Evolutionary conservation across 2,888 invertebrate species (phyloP).

Genomic region (Synanthedon formicaeformis): DNA sequence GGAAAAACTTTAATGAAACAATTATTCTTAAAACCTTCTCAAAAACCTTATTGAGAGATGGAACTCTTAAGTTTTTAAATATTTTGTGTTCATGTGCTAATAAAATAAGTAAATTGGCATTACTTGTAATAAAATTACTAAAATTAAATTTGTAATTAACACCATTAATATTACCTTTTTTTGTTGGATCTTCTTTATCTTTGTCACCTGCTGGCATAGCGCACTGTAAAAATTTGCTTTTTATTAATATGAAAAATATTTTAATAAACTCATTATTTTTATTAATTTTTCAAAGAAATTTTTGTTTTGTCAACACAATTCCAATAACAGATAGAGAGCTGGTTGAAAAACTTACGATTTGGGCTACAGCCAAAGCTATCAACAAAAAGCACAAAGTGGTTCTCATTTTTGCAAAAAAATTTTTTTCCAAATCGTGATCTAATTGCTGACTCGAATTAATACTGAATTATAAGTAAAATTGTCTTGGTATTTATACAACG

Average conservation of each 20-base stretch:
- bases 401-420: slow-evolving; percentile 2
- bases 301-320: too few relatives aligned
- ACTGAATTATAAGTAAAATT: slow-evolving; percentile 1
- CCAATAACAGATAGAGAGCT: background rate
- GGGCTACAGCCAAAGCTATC: slow-evolving; percentile 3
- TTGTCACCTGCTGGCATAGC: slow-evolving; percentile 4
- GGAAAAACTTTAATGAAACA: too few relatives aligned
- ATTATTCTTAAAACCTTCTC: too few relatives aligned
- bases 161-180: background rate
- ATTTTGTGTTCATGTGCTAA: too few relatives aligned
- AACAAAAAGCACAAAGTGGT: slow-evolving; percentile 3
- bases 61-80: too few relatives aligned
- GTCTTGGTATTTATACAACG: background rate
- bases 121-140: too few relatives aligned
- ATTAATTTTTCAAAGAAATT: too few relatives aligned
- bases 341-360: slow-evolving; percentile 4
- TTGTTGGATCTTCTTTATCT: background rate
- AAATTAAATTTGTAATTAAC: too few relatives aligned
- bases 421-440: background rate
- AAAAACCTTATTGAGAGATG: too few relatives aligned
- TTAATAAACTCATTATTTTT: too few relatives aligned
- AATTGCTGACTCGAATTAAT: slow-evolving; percentile 1
- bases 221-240: slow-evolving; percentile 3
- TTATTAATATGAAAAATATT: too few relatives aligned
- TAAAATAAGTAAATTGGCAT: too few relatives aligned